phyloP scores from a whole-genome alignment of 1,140 invertebrate genomes.

The Uloborus diversus region DNA sequence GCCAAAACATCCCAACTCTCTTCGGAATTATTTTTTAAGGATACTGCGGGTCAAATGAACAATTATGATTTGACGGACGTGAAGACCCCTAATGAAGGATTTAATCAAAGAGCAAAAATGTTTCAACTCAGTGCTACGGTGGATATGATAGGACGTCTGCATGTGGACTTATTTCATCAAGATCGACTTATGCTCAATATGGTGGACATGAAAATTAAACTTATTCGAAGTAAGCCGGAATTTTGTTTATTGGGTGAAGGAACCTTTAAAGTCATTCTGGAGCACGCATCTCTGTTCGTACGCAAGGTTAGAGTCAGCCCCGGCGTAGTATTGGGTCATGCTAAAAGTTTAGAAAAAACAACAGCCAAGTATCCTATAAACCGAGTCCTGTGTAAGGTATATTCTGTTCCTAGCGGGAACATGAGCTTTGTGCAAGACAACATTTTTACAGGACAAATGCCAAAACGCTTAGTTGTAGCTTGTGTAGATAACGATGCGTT shows the following conservation, averaged over 20 bases:
- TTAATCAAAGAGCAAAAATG: background rate
- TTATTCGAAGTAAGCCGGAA: background rate
- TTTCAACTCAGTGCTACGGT: background rate
- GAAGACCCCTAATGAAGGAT: no score
- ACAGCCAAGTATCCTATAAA: background rate
- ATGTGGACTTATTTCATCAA: background rate
- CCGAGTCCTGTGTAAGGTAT: background rate
- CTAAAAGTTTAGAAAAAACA: background rate
- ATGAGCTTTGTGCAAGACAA: background rate
- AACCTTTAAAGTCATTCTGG: background rate
- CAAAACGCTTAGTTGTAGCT: background rate
- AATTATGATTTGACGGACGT: background rate
- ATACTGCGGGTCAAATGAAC: background rate
- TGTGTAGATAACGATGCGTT: background rate
- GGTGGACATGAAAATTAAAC: background rate
- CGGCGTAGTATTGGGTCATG: background rate
- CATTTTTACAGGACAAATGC: constrained; percentile 12
- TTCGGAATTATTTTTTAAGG: background rate
- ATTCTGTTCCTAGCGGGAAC: background rate
- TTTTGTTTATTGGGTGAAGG: constrained; percentile 8
- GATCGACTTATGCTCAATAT: background rate
- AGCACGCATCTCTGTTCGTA: constrained; percentile 11
- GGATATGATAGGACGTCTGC: background rate
- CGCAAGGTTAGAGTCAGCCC: background rate
- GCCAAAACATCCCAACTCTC: constrained; percentile 6